Evolutionary conservation across 2,888 invertebrate genomes (phyloP).

Genomic region (Limnephilus lunatus): DNA sequence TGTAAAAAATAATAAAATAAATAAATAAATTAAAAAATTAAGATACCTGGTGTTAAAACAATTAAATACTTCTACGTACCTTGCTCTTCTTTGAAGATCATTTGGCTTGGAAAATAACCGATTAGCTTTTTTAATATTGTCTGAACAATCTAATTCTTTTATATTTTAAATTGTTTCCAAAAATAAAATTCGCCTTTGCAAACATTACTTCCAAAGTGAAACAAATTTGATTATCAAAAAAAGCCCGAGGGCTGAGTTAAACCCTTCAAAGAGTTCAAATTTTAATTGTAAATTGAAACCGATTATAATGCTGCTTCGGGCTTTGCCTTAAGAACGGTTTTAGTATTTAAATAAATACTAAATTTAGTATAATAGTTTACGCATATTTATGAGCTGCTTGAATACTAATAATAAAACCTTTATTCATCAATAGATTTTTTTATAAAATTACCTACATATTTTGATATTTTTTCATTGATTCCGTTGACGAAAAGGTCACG

Average conservation of each 20-base stretch:
- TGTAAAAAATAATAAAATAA: background rate
- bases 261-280: background rate
- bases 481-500: no score
- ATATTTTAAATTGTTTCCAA: background rate
- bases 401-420: no score
- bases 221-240: background rate
- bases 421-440: no score
- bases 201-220: background rate
- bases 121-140: background rate
- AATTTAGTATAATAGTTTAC: background rate
- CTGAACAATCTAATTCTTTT: background rate
- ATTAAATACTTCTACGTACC: background rate
- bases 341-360: no score
- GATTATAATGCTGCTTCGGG: background rate
- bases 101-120: background rate
- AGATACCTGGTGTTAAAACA: background rate
- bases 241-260: background rate
- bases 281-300: background rate
- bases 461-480: no score
- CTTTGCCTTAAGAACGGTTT: background rate
- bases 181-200: background rate
- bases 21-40: no score
- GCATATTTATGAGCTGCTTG: no score
- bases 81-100: background rate
- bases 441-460: no score